Percentiles rank a stretch among this genome's conserved stretches.
Evolutionary conservation across 2,888 invertebrate species (phyloP).

Genomic region (Sesia apiformis): DNA sequence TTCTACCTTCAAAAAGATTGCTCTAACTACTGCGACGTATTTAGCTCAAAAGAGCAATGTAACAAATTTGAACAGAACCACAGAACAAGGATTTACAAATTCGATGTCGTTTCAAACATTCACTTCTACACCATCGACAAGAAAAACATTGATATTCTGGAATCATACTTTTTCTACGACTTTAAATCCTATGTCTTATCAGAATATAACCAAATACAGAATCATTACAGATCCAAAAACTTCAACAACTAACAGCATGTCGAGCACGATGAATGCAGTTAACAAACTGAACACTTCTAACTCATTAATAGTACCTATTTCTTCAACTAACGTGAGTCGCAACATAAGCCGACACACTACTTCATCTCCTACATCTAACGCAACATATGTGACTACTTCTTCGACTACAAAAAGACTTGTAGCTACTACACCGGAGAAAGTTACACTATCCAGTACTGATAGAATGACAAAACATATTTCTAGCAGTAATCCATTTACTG

Average conservation of each 20-base stretch:
- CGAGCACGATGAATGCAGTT: slow-evolving; percentile 29
- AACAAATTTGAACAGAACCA: slow-evolving; percentile 27
- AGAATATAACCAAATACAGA: not conserved
- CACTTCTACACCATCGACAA: slow-evolving; percentile 17
- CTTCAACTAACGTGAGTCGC: slow-evolving; percentile 24
- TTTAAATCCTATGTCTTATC: not conserved
- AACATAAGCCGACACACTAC: not conserved
- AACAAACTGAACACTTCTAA: slow-evolving; percentile 37
- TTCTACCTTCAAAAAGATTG: slow-evolving; percentile 57
- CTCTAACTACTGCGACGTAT: slow-evolving; percentile 46
- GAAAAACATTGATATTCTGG: not conserved
- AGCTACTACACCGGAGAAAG: not conserved
- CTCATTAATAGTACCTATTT: slow-evolving; percentile 30
- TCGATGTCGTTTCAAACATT: slow-evolving; percentile 33
- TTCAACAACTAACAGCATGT: slow-evolving; percentile 58
- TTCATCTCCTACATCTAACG: not conserved
- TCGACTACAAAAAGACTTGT: not conserved
- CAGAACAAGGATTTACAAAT: slow-evolving; percentile 33
- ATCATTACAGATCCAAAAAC: slow-evolving; percentile 5
- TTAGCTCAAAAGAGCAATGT: slow-evolving; percentile 27
- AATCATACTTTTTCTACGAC: not conserved
- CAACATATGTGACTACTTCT: not conserved
- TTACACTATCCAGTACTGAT: slow-evolving; percentile 6
- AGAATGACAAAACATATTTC: slow-evolving; percentile 18
- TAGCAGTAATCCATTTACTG: slow-evolving; percentile 29